Conservation (phyloP, 2,113 vertebrate genomes). For the Hyaena hyaena region DNA sequence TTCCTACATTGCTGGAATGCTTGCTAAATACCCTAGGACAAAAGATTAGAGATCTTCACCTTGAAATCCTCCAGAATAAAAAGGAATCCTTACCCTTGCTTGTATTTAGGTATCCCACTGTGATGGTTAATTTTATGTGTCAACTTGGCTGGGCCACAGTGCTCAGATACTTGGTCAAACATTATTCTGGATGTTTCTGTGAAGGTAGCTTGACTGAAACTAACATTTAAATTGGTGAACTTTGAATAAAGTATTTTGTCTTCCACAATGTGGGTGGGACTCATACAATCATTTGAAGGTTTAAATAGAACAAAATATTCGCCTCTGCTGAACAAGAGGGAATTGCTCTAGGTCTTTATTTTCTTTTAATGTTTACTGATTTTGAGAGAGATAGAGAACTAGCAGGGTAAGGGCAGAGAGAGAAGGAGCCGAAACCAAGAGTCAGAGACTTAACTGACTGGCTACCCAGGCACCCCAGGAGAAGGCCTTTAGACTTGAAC, state of each 20-base stretch:
- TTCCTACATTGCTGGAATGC: neutral
- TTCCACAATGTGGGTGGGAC: neutral
- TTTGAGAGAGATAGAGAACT: no score
- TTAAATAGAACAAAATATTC: neutral
- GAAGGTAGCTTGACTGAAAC: neutral
- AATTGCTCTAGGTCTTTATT: neutral
- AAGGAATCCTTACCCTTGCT: neutral
- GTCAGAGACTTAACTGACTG: no score
- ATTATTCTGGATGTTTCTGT: neutral
- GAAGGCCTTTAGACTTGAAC: neutral
- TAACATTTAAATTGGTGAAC: neutral
- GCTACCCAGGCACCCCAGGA: no score
- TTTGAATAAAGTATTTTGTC: neutral
- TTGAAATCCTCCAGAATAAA: neutral
- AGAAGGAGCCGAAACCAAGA: no score
- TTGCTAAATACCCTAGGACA: neutral
- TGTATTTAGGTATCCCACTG: neutral
- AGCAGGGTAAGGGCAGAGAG: no score
- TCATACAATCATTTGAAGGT: neutral
- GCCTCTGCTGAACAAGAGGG: neutral
- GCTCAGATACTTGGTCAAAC: neutral
- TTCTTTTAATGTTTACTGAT: no score
- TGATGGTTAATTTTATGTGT: neutral
- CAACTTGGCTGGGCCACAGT: neutral
- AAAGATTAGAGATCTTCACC: neutral